These are phyloP conservation scores for Puffinus mauretanicus DNA, from an alignment of 2,113 vertebrate species.

Conservation along the genomic window DNA sequence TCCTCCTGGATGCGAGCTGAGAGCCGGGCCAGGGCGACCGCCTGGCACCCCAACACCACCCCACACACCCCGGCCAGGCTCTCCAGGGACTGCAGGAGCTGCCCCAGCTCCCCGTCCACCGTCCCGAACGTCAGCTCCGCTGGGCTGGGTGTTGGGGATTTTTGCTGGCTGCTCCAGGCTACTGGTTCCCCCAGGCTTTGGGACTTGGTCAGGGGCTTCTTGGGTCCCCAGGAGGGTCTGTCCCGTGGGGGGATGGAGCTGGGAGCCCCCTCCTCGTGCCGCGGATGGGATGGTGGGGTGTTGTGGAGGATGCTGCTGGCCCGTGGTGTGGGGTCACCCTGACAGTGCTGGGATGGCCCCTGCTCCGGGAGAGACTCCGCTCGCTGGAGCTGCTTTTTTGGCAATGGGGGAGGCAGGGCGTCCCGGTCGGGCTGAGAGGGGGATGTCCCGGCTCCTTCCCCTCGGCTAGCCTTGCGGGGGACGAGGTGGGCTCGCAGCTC, in stretches of 20 bases:
- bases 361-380: constrained; percentile 70
- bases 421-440: rapidly evolving
- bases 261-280: not conserved
- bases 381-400: constrained; percentile 75
- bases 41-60: constrained; percentile 63
- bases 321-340: rapidly evolving
- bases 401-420: constrained; percentile 75
- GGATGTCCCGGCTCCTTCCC: not conserved
- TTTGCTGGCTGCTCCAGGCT: not conserved
- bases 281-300: rapidly evolving
- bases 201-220: constrained; percentile 15
- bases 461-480: constrained; percentile 46
- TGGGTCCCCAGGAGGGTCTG: not conserved
- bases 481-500: constrained; percentile 43
- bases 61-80: not conserved
- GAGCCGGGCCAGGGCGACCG: constrained; percentile 56
- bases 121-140: constrained; percentile 62
- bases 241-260: not conserved
- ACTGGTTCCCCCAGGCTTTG: not conserved
- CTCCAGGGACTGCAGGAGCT: constrained; percentile 43
- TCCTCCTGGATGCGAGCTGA: constrained; percentile 11
- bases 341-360: not conserved
- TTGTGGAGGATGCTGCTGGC: not conserved
- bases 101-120: constrained; percentile 48
- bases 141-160: not conserved